phyloP scores from a whole-genome alignment of 2,888 invertebrate species.

The Halictus ligatus region DNA sequence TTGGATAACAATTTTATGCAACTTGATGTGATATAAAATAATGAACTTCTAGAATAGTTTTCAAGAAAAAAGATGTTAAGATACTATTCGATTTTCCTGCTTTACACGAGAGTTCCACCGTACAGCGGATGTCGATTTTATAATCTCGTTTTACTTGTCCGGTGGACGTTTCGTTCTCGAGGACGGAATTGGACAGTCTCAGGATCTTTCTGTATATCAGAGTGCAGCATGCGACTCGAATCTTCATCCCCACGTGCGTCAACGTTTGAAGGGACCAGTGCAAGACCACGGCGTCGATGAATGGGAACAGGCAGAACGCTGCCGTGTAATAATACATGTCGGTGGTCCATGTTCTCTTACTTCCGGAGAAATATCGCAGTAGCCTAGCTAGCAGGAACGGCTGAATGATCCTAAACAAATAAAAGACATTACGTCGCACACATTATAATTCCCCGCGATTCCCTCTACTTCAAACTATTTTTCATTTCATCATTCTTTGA shows the following conservation, averaged over 20 bases:
- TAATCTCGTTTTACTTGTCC: constrained; percentile 85
- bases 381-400: constrained; percentile 78
- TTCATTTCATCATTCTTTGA: neutral
- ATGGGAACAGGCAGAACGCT: constrained; percentile 80
- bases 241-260: constrained; percentile 89
- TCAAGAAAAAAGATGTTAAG: too few relatives aligned
- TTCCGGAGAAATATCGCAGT: constrained; percentile 74
- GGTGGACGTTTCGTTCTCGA: constrained; percentile 89
- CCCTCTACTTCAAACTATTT: neutral
- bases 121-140: too few relatives aligned
- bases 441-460: too few relatives aligned
- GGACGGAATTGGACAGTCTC: constrained; percentile 87
- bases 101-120: too few relatives aligned
- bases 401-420: constrained; percentile 76
- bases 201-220: constrained; percentile 91
- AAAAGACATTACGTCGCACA: neutral
- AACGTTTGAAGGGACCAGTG: constrained; percentile 89
- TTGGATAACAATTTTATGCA: too few relatives aligned
- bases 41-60: too few relatives aligned
- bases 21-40: too few relatives aligned
- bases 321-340: constrained; percentile 85
- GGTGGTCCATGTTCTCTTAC: constrained; percentile 59
- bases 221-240: constrained; percentile 89
- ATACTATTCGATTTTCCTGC: too few relatives aligned
- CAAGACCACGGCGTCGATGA: constrained; percentile 81